Conservation (phyloP, 2,113 vertebrate genomes). For the Vireo altiloquus region DNA sequence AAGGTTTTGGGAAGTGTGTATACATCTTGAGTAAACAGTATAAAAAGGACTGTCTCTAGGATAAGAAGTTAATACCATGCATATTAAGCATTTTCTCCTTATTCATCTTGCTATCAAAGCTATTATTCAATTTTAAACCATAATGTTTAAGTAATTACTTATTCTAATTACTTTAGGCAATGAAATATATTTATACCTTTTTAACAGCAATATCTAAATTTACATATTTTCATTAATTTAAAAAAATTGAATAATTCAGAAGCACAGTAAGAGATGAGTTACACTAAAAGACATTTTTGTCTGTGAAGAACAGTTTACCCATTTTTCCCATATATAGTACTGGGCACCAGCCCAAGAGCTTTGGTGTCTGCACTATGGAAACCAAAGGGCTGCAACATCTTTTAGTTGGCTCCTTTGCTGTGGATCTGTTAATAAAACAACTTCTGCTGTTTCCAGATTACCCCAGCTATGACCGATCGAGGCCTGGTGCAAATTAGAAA, state of each 20-base stretch:
- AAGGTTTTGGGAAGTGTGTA: not conserved
- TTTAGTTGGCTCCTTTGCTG: not conserved
- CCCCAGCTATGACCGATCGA: not conserved
- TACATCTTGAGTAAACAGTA: slow-evolving; percentile 26
- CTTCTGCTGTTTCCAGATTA: not conserved
- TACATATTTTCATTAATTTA: slow-evolving; percentile 89
- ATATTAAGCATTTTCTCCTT: slow-evolving; percentile 61
- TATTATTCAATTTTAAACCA: slow-evolving; percentile 81
- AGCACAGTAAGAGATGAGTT: slow-evolving; percentile 76
- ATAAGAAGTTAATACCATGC: slow-evolving; percentile 37
- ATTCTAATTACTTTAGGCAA: slow-evolving; percentile 83
- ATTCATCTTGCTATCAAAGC: slow-evolving; percentile 57
- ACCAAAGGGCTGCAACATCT: not conserved
- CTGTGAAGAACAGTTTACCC: not conserved
- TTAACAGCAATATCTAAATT: slow-evolving; percentile 82
- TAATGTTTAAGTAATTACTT: slow-evolving; percentile 84
- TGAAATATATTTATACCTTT: slow-evolving; percentile 81
- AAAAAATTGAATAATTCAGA: slow-evolving; percentile 86
- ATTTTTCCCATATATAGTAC: not conserved
- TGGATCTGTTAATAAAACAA: not conserved
- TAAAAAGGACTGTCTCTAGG: not conserved
- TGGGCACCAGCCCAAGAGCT: not conserved
- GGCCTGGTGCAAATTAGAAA: not conserved
- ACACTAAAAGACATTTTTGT: slow-evolving; percentile 57
- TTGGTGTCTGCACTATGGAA: not conserved